Conservation (phyloP, 2,888 invertebrate genomes). For the Melitaea athalia region DNA sequence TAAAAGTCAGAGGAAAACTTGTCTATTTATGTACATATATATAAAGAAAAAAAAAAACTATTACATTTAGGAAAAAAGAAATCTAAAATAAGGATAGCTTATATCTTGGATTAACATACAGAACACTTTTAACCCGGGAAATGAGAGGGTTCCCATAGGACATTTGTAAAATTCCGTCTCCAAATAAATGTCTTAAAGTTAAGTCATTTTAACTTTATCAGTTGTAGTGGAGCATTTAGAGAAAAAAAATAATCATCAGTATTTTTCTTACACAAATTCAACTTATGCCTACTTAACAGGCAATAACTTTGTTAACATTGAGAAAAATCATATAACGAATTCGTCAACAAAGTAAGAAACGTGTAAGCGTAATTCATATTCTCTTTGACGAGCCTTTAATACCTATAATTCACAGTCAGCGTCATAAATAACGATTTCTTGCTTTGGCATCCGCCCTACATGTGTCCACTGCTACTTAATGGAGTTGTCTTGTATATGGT, state of each 20-base stretch:
- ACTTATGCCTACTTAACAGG: too few relatives aligned
- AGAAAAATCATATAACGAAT: not conserved
- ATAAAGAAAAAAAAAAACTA: too few relatives aligned
- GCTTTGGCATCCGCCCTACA: constrained; percentile 46
- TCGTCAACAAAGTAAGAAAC: not conserved
- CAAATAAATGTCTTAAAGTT: constrained; percentile 5
- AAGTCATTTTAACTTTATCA: constrained; percentile 1
- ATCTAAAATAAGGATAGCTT: too few relatives aligned
- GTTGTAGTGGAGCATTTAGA: not conserved
- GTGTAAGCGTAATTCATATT: not conserved
- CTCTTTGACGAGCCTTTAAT: constrained; percentile 7
- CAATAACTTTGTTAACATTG: constrained; percentile 45
- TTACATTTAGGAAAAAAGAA: too few relatives aligned
- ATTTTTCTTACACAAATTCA: not conserved
- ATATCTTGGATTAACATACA: constrained; percentile 2
- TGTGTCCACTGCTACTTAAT: constrained; percentile 66
- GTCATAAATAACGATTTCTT: constrained; percentile 30
- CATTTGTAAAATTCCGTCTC: not conserved
- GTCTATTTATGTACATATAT: too few relatives aligned
- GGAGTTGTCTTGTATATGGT: constrained; percentile 81
- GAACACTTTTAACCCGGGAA: constrained; percentile 1
- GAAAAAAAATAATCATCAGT: constrained; percentile 3
- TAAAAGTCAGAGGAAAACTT: too few relatives aligned
- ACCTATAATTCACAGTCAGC: constrained; percentile 12
- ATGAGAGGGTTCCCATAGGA: not conserved